Conservation (phyloP, 1,140 invertebrate species). For the Drosophila malerkotliana region DNA sequence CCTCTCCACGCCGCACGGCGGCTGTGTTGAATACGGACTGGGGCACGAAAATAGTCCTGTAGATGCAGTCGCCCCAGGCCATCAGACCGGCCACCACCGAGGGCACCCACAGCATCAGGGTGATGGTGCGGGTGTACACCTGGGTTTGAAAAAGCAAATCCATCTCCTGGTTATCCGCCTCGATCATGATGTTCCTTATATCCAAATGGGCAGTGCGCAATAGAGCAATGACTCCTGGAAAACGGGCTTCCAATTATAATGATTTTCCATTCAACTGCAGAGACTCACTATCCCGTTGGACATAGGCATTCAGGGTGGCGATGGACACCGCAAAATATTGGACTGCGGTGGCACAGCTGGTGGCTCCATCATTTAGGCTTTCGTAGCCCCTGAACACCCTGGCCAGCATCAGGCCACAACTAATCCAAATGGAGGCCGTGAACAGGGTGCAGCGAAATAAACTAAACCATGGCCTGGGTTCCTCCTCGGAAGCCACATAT, state of each 20-base stretch:
- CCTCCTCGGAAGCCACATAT: slow-evolving; percentile 57
- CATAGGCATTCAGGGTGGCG: slow-evolving; percentile 58
- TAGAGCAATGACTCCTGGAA: slow-evolving; percentile 48
- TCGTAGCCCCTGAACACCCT: slow-evolving; percentile 56
- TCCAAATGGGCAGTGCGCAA: slow-evolving; percentile 45
- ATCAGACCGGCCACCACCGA: slow-evolving; percentile 66
- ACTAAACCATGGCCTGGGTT: slow-evolving; percentile 40
- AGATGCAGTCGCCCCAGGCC: slow-evolving; percentile 65
- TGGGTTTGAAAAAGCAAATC: slow-evolving; percentile 35
- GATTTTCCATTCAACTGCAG: not conserved
- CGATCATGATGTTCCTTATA: slow-evolving; percentile 23
- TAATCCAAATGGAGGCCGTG: slow-evolving; percentile 69
- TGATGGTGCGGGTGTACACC: slow-evolving; percentile 51
- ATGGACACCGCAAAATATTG: slow-evolving; percentile 69
- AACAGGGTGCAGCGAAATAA: slow-evolving; percentile 60
- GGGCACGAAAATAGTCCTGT: slow-evolving; percentile 64
- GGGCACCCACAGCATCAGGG: slow-evolving; percentile 59
- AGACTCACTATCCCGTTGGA: slow-evolving; percentile 60
- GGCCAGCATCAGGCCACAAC: slow-evolving; percentile 49
- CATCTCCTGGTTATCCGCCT: slow-evolving; percentile 49
- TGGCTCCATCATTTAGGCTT: slow-evolving; percentile 63
- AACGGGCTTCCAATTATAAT: not conserved
- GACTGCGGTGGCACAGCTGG: slow-evolving; percentile 66
- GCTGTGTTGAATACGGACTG: slow-evolving; percentile 62
- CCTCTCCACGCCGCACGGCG: slow-evolving; percentile 52